These are phyloP conservation scores for Nansenia antarctica DNA, from an alignment of 2,113 vertebrate species.

Conservation along the genomic window DNA sequence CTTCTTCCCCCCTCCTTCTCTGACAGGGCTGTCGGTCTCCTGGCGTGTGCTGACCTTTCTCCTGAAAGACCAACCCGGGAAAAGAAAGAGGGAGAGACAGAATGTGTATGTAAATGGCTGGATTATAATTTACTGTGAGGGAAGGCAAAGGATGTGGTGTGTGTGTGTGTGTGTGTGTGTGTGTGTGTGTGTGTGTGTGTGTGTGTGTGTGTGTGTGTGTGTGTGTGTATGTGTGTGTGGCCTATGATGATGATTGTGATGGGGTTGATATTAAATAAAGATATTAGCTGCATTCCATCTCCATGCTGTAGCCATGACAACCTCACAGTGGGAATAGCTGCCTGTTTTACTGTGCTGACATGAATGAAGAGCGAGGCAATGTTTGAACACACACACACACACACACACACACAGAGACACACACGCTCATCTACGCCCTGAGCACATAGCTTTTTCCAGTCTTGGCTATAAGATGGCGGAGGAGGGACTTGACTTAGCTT, in stretches of 20 bases:
- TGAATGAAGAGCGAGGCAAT: conserved; percentile 36
- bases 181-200: conserved; percentile 30
- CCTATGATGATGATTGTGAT: conserved; percentile 34
- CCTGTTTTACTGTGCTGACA: conserved; percentile 69
- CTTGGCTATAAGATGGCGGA: not conserved
- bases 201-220: conserved; percentile 23
- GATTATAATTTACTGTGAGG: conserved; percentile 51
- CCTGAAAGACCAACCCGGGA: conserved; percentile 40
- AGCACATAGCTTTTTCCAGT: not conserved
- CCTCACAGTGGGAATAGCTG: conserved; percentile 68
- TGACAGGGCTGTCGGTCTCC: conserved; percentile 53
- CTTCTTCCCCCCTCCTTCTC: not conserved
- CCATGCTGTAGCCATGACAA: conserved; percentile 74
- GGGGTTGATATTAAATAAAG: conserved; percentile 71
- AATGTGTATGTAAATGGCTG: conserved; percentile 49
- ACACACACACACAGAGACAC: conserved; percentile 19
- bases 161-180: conserved; percentile 25
- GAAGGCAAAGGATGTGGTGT: conserved; percentile 15
- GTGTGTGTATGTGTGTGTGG: conserved; percentile 32
- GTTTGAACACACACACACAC: conserved; percentile 39
- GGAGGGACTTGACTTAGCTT: not conserved
- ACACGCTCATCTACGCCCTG: not conserved
- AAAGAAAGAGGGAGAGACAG: conserved; percentile 38
- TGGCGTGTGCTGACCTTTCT: conserved; percentile 71
- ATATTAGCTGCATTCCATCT: conserved; percentile 73